A percentile compares a stretch with the other conserved stretches of the same genome.
phyloP scores from a whole-genome alignment of 2,797 vertebrate genomes.

The Synaphobranchus kaupii region DNA sequence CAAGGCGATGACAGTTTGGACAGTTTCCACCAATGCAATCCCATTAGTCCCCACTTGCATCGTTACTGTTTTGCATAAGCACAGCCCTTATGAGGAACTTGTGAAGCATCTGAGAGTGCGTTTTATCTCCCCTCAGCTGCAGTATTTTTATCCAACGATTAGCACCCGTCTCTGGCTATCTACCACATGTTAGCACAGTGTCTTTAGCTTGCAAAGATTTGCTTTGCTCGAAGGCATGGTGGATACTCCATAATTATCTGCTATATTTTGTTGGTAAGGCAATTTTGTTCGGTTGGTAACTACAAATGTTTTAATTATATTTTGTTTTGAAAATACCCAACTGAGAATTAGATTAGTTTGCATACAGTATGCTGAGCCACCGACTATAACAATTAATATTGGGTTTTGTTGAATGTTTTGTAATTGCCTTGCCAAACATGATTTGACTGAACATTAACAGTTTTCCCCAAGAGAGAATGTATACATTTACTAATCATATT shows the following conservation, averaged over 20 bases:
- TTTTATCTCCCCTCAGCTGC: neutral
- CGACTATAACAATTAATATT: neutral
- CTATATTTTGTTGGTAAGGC: neutral
- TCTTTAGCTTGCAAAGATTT: neutral
- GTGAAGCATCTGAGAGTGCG: neutral
- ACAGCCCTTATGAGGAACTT: neutral
- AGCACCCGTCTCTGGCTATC: neutral
- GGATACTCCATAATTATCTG: neutral
- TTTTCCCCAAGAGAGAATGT: slow-evolving; percentile 8
- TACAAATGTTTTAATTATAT: slow-evolving; percentile 33
- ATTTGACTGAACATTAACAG: slow-evolving; percentile 10
- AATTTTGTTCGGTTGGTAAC: neutral
- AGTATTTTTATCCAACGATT: neutral
- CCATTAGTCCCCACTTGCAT: neutral
- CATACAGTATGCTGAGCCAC: neutral
- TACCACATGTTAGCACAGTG: neutral
- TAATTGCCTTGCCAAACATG: slow-evolving; percentile 18
- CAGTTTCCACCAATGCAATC: neutral
- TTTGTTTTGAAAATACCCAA: slow-evolving; percentile 24
- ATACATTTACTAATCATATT: slow-evolving; percentile 21
- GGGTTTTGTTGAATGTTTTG: neutral
- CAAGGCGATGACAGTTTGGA: neutral
- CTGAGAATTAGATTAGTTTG: slow-evolving; percentile 27
- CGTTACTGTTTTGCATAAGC: neutral
- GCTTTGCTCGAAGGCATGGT: neutral